These are phyloP conservation scores for Drosophila incognita DNA, from an alignment of 2,888 invertebrate species.

Conservation along the genomic window DNA sequence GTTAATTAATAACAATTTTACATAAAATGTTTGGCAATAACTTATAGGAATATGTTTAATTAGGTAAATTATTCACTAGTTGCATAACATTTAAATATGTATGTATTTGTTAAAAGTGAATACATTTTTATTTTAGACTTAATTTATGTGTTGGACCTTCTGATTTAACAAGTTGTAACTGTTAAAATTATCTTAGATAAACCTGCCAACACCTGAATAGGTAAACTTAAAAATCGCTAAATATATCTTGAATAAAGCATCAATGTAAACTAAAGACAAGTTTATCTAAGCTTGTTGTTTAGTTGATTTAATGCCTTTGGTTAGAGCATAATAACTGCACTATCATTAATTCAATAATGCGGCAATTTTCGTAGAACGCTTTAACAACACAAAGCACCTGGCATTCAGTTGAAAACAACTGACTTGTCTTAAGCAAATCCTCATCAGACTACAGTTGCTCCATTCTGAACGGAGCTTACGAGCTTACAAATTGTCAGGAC, in stretches of 20 bases:
- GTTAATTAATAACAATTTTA: neutral
- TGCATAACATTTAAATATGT: neutral
- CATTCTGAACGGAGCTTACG: constrained; percentile 32
- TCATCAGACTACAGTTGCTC: constrained; percentile 19
- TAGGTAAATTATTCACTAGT: neutral
- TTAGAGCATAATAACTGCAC: constrained; percentile 13
- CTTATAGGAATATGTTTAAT: neutral
- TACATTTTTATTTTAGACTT: neutral
- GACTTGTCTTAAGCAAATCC: constrained; percentile 35
- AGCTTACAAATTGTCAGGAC: constrained; percentile 69
- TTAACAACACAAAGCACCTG: constrained; percentile 43
- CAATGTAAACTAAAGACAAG: too few relatives aligned
- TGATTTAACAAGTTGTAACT: neutral
- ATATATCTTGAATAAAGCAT: neutral
- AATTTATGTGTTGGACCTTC: accelerated
- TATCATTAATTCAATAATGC: constrained; percentile 25
- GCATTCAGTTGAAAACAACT: constrained; percentile 29
- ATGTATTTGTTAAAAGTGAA: neutral
- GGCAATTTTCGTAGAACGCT: constrained; percentile 44
- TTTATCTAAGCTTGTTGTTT: neutral
- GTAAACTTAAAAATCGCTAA: neutral
- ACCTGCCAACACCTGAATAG: neutral
- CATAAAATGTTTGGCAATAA: neutral
- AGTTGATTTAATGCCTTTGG: neutral
- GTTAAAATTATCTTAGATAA: neutral